phyloP scores from a whole-genome alignment of 2,888 invertebrate species.

The Muschampia plurimacula region DNA sequence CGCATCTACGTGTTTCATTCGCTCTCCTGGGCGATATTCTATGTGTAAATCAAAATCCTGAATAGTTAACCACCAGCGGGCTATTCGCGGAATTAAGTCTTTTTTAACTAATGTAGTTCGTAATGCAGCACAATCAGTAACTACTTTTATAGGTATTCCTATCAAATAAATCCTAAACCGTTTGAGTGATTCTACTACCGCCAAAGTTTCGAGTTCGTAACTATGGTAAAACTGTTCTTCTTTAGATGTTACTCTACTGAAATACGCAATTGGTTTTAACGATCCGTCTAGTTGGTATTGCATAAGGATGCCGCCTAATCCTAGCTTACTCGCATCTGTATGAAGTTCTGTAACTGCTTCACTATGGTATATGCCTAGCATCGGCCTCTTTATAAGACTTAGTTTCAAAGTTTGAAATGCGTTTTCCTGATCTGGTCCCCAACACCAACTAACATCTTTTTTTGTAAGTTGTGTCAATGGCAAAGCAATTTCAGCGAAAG shows the following conservation, averaged over 20 bases:
- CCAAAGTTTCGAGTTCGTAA: constrained; percentile 8
- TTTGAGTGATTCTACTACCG: background rate
- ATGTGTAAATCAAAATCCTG: constrained; percentile 4
- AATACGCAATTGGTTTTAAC: background rate
- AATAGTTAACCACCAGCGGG: constrained; percentile 6
- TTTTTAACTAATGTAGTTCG: background rate
- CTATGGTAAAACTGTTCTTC: constrained; percentile 7
- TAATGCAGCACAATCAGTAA: constrained; percentile 14
- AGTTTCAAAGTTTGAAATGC: constrained; percentile 3
- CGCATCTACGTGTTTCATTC: constrained; percentile 12
- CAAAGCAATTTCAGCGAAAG: background rate
- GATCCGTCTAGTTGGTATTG: background rate
- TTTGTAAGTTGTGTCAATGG: background rate
- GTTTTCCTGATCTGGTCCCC: background rate
- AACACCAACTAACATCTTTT: background rate
- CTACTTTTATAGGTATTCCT: background rate
- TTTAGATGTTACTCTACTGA: background rate
- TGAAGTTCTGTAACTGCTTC: background rate
- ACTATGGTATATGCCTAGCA: background rate
- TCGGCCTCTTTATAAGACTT: background rate
- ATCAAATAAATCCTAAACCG: constrained; percentile 1
- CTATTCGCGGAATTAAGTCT: constrained; percentile 7
- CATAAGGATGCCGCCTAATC: background rate
- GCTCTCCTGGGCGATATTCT: background rate
- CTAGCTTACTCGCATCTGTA: background rate